A percentile compares a stretch with the other conserved stretches of the same genome.
These are phyloP conservation scores for Pomatorhinus ruficollis DNA, from an alignment of 2,113 vertebrate genomes.

Conservation along the genomic window DNA sequence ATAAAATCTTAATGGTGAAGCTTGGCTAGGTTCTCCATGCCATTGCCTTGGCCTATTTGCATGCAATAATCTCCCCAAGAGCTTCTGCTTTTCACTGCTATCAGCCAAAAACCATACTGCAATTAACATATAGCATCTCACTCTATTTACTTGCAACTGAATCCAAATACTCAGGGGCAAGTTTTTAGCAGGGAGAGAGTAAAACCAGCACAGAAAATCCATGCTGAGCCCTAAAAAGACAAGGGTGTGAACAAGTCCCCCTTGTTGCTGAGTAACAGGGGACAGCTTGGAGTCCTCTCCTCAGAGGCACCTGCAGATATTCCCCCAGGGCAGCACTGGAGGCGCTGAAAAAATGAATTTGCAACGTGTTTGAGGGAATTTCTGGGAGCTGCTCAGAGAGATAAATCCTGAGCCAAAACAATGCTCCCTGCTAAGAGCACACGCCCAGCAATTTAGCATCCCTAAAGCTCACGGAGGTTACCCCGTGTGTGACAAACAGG, in stretches of 20 bases:
- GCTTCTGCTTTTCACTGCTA: slow-evolving; percentile 36
- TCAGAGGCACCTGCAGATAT: not conserved
- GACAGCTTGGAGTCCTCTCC: not conserved
- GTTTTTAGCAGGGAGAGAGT: not conserved
- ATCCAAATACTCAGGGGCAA: slow-evolving; percentile 26
- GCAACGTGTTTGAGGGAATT: not conserved
- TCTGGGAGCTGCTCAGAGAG: not conserved
- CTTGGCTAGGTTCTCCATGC: not conserved
- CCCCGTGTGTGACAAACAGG: not conserved
- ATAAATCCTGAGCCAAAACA: not conserved
- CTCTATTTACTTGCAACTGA: not conserved
- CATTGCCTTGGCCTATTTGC: not conserved
- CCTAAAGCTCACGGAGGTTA: not conserved
- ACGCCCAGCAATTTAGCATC: rapidly evolving
- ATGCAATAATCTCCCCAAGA: slow-evolving; percentile 7
- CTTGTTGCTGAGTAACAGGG: not conserved
- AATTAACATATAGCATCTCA: slow-evolving; percentile 37
- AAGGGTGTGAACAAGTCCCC: not conserved
- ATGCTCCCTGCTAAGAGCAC: not conserved
- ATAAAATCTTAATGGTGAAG: slow-evolving; percentile 23
- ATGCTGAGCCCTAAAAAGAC: not conserved
- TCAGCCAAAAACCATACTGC: slow-evolving; percentile 18
- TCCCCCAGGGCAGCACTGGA: not conserved
- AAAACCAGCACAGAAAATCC: not conserved
- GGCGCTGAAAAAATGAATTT: not conserved